Percentiles rank a stretch among this genome's conserved stretches.
phyloP scores from a whole-genome alignment of 1,140 invertebrate genomes.

The Holcopasites calliopsidis region DNA sequence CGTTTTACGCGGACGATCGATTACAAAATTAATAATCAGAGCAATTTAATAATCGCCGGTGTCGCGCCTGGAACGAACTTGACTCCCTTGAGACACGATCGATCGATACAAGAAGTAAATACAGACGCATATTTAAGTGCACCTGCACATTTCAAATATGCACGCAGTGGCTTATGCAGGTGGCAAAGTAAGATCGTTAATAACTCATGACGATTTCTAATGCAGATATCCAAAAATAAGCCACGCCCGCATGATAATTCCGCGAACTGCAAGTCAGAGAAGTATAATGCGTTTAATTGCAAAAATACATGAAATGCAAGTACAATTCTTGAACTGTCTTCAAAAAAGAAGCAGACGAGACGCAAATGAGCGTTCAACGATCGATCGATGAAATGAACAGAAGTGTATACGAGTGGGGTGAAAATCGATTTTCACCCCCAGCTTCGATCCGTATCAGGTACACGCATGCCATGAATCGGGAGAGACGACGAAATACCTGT shows the following conservation, averaged over 20 bases:
- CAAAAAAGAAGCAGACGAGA: constrained; percentile 3
- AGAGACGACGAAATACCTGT: constrained; percentile 60
- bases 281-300: no score
- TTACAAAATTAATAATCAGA: constrained; percentile 46
- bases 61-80: constrained; percentile 24
- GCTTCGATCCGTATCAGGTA: constrained; percentile 21
- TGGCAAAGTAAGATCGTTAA: no score
- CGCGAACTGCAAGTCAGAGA: no score
- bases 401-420: neutral
- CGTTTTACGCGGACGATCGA: neutral
- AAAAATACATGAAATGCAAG: no score
- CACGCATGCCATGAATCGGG: constrained; percentile 27
- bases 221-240: no score
- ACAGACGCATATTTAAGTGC: neutral
- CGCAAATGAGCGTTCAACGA: constrained; percentile 6
- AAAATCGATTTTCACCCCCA: no score
- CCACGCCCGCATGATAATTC: no score
- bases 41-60: constrained; percentile 54
- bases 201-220: no score
- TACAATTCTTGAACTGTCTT: no score
- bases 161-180: neutral
- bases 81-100: constrained; percentile 46
- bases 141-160: neutral
- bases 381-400: neutral
- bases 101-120: no score